Evolutionary conservation across 2,888 invertebrate species (phyloP).

Genomic region (Bugula neritina): DNA sequence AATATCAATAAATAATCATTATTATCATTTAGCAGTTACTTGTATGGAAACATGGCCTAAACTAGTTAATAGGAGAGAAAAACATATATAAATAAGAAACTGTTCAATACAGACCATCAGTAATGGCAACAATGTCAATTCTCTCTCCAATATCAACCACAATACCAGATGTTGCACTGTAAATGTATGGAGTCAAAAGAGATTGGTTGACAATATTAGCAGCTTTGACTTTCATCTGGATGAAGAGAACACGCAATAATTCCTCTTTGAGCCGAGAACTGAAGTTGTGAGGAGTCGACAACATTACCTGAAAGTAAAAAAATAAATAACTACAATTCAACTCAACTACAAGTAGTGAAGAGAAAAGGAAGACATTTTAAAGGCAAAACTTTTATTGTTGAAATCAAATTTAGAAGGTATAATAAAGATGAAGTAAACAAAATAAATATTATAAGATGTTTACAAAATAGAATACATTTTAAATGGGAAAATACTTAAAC

Average conservation of each 20-base stretch:
- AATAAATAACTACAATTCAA: background rate
- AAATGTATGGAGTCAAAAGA: constrained; percentile 59
- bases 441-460: too few species aligned
- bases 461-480: too few species aligned
- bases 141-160: constrained; percentile 61
- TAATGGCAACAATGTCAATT: constrained; percentile 59
- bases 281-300: constrained; percentile 56
- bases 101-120: constrained; percentile 58
- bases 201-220: constrained; percentile 59
- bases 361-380: background rate
- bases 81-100: too few species aligned
- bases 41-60: too few species aligned
- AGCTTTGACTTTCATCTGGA: constrained; percentile 52
- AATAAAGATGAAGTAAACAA: too few species aligned
- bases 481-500: too few species aligned
- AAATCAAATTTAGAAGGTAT: too few species aligned
- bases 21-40: too few species aligned
- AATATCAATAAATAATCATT: too few species aligned
- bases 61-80: too few species aligned
- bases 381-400: background rate
- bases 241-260: constrained; percentile 54
- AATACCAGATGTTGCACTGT: constrained; percentile 59
- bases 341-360: background rate
- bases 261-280: constrained; percentile 52
- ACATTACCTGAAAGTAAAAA: constrained; percentile 45